These are phyloP conservation scores for Acanthosepion pharaonis DNA, from an alignment of 2,888 invertebrate genomes.

Conservation along the genomic window DNA sequence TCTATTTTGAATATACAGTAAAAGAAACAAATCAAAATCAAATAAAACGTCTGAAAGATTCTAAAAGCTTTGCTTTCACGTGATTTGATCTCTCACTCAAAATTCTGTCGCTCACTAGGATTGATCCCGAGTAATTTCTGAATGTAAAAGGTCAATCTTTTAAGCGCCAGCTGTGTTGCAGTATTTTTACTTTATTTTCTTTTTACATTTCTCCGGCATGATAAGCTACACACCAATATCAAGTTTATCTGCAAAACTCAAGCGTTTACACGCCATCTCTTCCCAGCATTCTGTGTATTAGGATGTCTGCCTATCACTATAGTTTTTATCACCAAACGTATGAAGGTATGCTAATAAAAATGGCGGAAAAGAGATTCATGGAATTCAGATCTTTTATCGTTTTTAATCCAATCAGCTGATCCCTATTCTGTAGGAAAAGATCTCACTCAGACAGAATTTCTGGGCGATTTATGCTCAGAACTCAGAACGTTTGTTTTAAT, in stretches of 20 bases:
- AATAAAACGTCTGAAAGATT: neutral
- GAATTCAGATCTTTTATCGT: neutral
- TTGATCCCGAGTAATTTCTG: neutral
- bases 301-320: neutral
- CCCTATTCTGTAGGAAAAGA: neutral
- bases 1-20: neutral
- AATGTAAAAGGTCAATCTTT: neutral
- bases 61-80: neutral
- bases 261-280: neutral
- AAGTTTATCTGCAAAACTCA: neutral
- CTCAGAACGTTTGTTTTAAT: neutral
- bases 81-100: neutral
- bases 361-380: neutral
- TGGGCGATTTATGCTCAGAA: neutral
- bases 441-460: neutral
- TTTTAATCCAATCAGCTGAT: neutral
- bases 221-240: neutral
- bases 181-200: neutral
- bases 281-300: neutral
- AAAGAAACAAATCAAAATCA: neutral
- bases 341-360: neutral
- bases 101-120: neutral
- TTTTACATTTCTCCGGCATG: neutral
- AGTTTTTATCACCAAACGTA: neutral
- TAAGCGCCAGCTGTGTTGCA: neutral